Percentiles rank a stretch among this genome's conserved stretches.
These are phyloP conservation scores for Prionailurus viverrinus DNA, from an alignment of 2,113 vertebrate species.

Conservation along the genomic window DNA sequence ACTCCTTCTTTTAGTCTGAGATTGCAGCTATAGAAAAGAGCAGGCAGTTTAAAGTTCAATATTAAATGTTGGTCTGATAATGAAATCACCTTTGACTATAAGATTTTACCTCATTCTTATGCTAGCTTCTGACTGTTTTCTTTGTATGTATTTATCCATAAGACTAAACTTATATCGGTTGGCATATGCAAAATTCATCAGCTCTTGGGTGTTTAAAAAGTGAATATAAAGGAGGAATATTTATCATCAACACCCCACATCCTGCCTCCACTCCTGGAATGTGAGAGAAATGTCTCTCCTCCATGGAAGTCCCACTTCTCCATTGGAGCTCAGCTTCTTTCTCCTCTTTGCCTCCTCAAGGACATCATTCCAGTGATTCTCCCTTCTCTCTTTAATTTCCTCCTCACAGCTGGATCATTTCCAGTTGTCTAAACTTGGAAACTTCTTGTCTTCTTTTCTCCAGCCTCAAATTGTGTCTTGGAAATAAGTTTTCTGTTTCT, in stretches of 20 bases:
- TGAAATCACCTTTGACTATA: neutral
- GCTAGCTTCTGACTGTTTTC: neutral
- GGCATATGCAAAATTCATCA: neutral
- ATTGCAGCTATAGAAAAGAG: neutral
- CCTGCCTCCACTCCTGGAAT: neutral
- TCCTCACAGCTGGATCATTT: neutral
- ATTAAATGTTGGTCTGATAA: neutral
- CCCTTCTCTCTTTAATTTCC: neutral
- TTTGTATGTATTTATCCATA: neutral
- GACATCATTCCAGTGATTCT: neutral
- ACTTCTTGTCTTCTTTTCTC: neutral
- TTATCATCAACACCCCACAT: neutral
- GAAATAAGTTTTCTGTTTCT: neutral
- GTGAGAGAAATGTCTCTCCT: neutral
- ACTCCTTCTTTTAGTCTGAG: neutral
- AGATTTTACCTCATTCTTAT: neutral
- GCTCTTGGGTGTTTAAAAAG: neutral
- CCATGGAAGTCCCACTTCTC: neutral
- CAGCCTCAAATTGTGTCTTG: neutral
- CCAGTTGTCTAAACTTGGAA: neutral
- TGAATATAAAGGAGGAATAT: neutral
- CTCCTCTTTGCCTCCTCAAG: neutral
- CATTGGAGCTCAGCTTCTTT: too few species aligned
- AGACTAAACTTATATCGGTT: neutral
- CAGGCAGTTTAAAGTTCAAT: neutral